Percentiles rank a stretch among this genome's conserved stretches.
phyloP scores from a whole-genome alignment of 1,140 invertebrate genomes.

The Neodiprion pinetum region DNA sequence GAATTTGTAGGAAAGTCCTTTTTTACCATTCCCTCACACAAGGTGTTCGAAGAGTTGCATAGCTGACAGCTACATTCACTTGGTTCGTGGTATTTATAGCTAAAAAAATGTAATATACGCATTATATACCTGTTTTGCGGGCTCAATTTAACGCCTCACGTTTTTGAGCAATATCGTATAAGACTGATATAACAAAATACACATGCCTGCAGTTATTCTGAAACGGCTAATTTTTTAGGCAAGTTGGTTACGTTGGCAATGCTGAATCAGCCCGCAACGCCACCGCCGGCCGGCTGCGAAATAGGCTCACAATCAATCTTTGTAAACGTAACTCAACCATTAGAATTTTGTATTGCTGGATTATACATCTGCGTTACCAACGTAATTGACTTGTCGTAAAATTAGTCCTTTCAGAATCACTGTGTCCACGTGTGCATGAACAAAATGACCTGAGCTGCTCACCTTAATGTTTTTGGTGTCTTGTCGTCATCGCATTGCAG shows the following conservation, averaged over 20 bases:
- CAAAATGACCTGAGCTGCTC: not conserved
- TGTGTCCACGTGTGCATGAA: not conserved
- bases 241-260: too few species aligned
- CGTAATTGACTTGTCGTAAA: not conserved
- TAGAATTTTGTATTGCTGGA: not conserved
- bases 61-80: constrained; percentile 66
- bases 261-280: too few species aligned
- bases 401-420: not conserved
- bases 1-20: too few species aligned
- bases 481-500: constrained; percentile 71
- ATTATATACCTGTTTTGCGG: not conserved
- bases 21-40: constrained; percentile 57
- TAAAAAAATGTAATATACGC: not conserved
- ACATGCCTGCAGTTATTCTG: not conserved
- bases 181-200: not conserved
- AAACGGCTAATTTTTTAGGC: too few species aligned
- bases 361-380: not conserved
- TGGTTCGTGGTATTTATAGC: constrained; percentile 71
- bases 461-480: constrained; percentile 60
- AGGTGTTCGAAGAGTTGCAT: constrained; percentile 63
- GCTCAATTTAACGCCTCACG: not conserved
- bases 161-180: too few species aligned
- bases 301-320: not conserved
- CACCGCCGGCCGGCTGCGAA: not conserved
- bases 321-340: not conserved